Evolutionary conservation across 1,140 invertebrate genomes (phyloP).

Genomic region (Drosophila subobscura): DNA sequence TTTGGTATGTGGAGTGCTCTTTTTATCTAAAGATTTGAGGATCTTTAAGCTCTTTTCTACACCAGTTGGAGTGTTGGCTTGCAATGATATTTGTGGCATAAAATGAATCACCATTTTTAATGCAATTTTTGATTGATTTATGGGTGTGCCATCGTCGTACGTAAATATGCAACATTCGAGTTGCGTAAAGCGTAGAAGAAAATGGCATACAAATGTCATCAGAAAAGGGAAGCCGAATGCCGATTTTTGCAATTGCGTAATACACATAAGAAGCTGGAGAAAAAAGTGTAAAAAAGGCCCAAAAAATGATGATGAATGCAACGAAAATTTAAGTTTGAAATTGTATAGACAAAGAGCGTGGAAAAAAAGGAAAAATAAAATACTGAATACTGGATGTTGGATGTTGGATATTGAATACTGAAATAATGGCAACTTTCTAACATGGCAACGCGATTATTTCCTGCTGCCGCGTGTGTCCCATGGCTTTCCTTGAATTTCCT

Average conservation of each 20-base stretch:
- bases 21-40: no score
- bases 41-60: no score
- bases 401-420: constrained; percentile 1
- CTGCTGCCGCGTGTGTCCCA: constrained; percentile 28
- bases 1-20: neutral
- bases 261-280: constrained; percentile 24
- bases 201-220: constrained; percentile 28
- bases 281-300: constrained; percentile 12
- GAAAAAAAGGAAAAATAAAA: constrained; percentile 2
- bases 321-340: constrained; percentile 18
- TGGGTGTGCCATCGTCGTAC: no score
- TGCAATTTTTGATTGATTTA: no score
- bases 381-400: neutral
- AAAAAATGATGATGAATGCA: constrained; percentile 29
- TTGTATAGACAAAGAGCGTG: neutral
- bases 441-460: constrained; percentile 21
- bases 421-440: constrained; percentile 53
- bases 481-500: constrained; percentile 59
- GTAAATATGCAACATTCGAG: neutral
- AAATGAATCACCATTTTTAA: no score
- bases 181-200: constrained; percentile 17
- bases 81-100: no score
- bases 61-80: no score
- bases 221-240: constrained; percentile 25
- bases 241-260: constrained; percentile 41